These are phyloP conservation scores for Pteronotus mesoamericanus DNA, from an alignment of 2,797 vertebrate species.

Conservation along the genomic window DNA sequence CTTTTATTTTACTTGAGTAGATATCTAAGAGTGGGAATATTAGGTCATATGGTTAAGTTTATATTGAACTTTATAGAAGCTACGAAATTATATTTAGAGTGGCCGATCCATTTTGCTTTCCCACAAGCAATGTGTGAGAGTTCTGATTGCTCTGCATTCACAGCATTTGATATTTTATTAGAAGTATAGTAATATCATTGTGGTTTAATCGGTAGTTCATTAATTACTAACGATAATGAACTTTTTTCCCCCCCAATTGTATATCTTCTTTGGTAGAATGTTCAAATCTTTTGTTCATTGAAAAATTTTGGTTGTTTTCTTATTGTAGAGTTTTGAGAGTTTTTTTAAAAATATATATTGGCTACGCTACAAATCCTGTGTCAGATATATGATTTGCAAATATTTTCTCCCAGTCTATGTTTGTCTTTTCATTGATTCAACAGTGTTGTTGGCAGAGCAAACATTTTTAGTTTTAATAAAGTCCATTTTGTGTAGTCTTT, in stretches of 20 bases:
- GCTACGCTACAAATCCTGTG: neutral
- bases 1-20: conserved; percentile 25
- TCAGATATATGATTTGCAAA: neutral
- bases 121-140: neutral
- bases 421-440: conserved; percentile 8
- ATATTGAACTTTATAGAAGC: neutral
- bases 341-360: neutral
- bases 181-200: neutral
- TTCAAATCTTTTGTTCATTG: neutral
- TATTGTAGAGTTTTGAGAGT: neutral
- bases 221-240: neutral
- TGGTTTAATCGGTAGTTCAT: conserved; percentile 27
- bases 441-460: neutral
- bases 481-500: neutral
- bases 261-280: neutral
- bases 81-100: conserved; percentile 17
- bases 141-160: neutral
- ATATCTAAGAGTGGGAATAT: neutral
- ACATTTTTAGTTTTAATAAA: conserved; percentile 8
- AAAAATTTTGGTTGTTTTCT: neutral
- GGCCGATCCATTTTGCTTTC: neutral
- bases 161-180: neutral
- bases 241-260: neutral
- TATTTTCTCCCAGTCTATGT: neutral
- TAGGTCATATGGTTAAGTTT: neutral